These are phyloP conservation scores for Bos indicus DNA, from an alignment of 2,113 vertebrate genomes.

Conservation along the genomic window DNA sequence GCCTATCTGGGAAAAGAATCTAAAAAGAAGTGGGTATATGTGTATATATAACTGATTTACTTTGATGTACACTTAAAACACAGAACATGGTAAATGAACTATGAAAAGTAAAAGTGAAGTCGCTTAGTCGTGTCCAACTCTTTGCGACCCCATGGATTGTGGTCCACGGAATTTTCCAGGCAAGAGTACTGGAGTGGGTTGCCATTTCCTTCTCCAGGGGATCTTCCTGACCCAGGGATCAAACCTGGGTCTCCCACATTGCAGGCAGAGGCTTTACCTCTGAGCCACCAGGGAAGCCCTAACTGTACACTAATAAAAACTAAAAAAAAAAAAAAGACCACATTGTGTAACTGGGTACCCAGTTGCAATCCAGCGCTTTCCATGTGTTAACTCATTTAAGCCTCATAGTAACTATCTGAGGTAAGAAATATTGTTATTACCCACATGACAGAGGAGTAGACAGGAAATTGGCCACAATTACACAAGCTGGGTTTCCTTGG, in stretches of 20 bases:
- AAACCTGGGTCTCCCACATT: not conserved
- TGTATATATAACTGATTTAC: not conserved
- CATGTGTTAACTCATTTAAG: not conserved
- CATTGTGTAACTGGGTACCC: not conserved
- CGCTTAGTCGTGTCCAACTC: not conserved
- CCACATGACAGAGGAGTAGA: not conserved
- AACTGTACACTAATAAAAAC: not conserved
- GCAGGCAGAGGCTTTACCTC: not conserved
- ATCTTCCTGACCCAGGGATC: not conserved
- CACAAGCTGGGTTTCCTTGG: not conserved
- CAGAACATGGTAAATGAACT: not conserved
- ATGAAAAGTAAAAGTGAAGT: not conserved
- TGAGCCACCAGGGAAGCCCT: not conserved
- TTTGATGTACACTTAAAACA: not conserved
- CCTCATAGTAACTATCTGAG: not conserved
- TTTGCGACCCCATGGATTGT: not conserved
- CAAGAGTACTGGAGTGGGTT: not conserved
- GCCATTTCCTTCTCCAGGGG: not conserved
- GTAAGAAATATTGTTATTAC: accelerated
- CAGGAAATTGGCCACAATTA: not conserved
- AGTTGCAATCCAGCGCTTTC: not conserved
- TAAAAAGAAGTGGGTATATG: not conserved
- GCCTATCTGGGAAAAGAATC: not conserved
- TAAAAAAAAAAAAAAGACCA: not conserved
- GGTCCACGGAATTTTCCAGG: not conserved